Evolutionary conservation across 1,140 invertebrate species (phyloP).

Genomic region (Calosoma granatense): DNA sequence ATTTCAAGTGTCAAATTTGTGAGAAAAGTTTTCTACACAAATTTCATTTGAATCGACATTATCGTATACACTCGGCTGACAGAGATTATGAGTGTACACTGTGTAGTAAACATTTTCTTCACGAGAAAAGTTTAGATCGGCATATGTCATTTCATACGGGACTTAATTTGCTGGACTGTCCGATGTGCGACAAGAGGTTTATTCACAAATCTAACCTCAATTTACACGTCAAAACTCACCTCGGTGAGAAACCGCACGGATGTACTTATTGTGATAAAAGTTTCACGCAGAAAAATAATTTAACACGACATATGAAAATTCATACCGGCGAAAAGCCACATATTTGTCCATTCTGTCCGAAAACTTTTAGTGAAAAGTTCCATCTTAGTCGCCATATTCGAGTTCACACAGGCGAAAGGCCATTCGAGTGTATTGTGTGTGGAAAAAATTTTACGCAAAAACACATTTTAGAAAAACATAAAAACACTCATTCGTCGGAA

Average conservation of each 20-base stretch:
- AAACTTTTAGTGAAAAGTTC: slow-evolving; percentile 31
- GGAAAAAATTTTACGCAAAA: background rate
- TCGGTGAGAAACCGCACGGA: background rate
- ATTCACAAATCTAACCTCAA: background rate
- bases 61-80: background rate
- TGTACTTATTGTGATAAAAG: background rate
- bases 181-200: background rate
- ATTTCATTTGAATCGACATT: background rate
- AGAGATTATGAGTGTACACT: background rate
- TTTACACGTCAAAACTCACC: background rate
- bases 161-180: background rate
- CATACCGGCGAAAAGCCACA: slow-evolving; percentile 31
- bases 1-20: background rate
- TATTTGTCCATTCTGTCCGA: slow-evolving; percentile 29
- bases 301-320: slow-evolving; percentile 25
- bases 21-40: background rate
- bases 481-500: too few species aligned
- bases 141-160: background rate
- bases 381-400: slow-evolving; percentile 22
- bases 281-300: background rate
- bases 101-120: background rate
- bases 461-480: background rate
- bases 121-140: background rate
- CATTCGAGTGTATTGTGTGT: background rate
- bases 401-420: background rate